Evolutionary conservation across 2,797 vertebrate species (phyloP).

Genomic region (Cossypha caffra): DNA sequence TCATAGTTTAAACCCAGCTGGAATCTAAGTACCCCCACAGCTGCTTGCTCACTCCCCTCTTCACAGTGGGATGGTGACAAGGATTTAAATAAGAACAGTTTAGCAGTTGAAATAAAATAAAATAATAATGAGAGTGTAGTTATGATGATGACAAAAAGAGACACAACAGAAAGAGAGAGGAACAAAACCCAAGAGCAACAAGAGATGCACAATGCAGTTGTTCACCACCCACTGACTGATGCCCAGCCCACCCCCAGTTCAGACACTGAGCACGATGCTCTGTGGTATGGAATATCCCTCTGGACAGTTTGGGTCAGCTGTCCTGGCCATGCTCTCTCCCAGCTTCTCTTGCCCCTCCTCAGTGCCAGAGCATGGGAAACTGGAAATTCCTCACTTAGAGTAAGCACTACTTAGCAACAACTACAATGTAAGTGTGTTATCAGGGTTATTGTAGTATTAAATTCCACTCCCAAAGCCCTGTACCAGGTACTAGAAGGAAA

Average conservation of each 20-base stretch:
- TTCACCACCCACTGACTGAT: too few relatives aligned
- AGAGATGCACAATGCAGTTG: fast-evolving
- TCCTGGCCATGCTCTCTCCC: fast-evolving
- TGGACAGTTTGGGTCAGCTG: background rate
- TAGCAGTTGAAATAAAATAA: background rate
- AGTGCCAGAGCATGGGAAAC: background rate
- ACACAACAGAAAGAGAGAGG: background rate
- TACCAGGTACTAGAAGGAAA: background rate
- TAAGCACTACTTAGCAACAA: fast-evolving
- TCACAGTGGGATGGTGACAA: background rate
- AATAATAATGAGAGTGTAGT: too few relatives aligned
- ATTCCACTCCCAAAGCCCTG: background rate
- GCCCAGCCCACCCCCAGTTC: fast-evolving
- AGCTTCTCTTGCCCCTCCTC: background rate
- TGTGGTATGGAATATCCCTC: background rate
- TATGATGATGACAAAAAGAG: background rate
- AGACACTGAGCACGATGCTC: background rate
- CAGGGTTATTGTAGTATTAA: background rate
- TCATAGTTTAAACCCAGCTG: background rate
- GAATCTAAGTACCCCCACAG: fast-evolving
- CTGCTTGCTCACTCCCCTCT: background rate
- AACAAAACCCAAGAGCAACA: background rate
- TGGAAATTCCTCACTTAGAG: background rate
- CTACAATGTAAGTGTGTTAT: fast-evolving
- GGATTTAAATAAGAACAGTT: background rate